These are phyloP conservation scores for Thecocarcelia acutangulata DNA, from an alignment of 2,888 invertebrate species.

Conservation along the genomic window DNA sequence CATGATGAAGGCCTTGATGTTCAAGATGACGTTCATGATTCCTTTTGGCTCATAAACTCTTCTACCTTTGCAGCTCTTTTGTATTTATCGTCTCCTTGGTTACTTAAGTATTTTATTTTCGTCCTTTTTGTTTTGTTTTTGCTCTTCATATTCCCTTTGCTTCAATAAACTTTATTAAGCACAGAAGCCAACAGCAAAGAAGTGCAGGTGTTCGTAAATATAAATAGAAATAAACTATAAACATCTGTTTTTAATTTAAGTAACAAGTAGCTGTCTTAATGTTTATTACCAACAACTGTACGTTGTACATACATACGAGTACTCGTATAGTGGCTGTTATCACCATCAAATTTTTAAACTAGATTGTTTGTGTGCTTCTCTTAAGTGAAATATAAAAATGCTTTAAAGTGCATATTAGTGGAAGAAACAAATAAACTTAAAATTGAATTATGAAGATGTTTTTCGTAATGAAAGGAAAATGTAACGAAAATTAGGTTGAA, in stretches of 20 bases:
- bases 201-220: slow-evolving; percentile 23
- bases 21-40: slow-evolving; percentile 36
- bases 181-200: not conserved
- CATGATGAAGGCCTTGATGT: slow-evolving; percentile 31
- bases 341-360: slow-evolving; percentile 1
- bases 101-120: slow-evolving; percentile 32
- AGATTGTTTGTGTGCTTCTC: too few species aligned
- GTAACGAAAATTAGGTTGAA: too few species aligned
- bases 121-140: not conserved
- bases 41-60: slow-evolving; percentile 31
- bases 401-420: too few species aligned
- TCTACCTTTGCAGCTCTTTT: slow-evolving; percentile 1
- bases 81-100: slow-evolving; percentile 17
- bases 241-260: slow-evolving; percentile 41
- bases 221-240: slow-evolving; percentile 35
- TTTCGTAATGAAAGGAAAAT: too few species aligned
- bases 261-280: slow-evolving; percentile 11
- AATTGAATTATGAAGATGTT: too few species aligned
- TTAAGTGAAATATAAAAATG: too few species aligned
- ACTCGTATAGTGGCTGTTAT: too few species aligned
- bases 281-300: slow-evolving; percentile 26
- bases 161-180: slow-evolving; percentile 7
- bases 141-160: too few species aligned
- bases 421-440: too few species aligned
- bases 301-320: too few species aligned